phyloP scores from a whole-genome alignment of 2,888 invertebrate species.

The Muschampia plurimacula region DNA sequence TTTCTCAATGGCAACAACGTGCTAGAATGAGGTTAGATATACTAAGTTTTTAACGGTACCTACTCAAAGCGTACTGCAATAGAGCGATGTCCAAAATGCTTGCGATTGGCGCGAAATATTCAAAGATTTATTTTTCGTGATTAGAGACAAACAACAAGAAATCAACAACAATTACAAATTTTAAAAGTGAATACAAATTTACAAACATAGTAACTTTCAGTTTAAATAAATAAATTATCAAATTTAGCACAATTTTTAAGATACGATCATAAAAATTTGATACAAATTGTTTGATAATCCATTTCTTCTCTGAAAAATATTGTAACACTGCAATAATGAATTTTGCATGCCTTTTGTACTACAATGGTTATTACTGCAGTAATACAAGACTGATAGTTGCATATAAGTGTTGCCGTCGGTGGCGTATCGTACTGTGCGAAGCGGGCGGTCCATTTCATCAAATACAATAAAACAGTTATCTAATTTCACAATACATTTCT shows the following conservation, averaged over 20 bases:
- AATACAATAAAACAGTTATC: constrained; percentile 73
- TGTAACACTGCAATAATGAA: constrained; percentile 1
- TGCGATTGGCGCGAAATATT: no score
- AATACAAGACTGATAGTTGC: neutral
- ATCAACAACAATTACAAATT: no score
- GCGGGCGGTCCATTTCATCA: constrained; percentile 76
- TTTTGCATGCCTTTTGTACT: constrained; percentile 9
- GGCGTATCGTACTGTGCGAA: constrained; percentile 52
- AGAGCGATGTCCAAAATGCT: no score
- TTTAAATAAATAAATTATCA: no score
- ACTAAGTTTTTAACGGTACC: no score
- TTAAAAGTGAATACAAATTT: no score
- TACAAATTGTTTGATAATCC: neutral
- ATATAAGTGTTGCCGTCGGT: constrained; percentile 10
- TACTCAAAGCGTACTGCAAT: no score
- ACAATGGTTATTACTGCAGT: neutral
- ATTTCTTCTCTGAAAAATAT: neutral
- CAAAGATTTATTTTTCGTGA: no score
- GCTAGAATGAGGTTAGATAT: no score
- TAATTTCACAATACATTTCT: constrained; percentile 83
- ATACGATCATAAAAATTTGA: neutral
- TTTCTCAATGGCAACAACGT: neutral
- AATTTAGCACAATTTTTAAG: no score
- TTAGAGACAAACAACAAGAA: no score
- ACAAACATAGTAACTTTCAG: no score